A percentile compares a stretch with the other conserved stretches of the same genome.
phyloP scores from a whole-genome alignment of 2,797 vertebrate genomes.

The Phylloscopus collybita region DNA sequence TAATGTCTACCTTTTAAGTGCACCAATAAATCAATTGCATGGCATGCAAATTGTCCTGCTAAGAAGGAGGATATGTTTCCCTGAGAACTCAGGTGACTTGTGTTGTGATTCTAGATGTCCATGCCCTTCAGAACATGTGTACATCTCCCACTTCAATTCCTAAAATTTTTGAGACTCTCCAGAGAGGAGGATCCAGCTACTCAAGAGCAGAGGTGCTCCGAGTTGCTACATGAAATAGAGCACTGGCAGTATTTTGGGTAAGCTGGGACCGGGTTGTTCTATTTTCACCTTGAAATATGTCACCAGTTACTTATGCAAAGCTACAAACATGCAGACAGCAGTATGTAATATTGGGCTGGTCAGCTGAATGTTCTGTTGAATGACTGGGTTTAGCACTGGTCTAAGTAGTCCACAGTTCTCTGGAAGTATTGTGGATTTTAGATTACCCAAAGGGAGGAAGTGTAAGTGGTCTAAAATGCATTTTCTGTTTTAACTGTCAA shows the following conservation, averaged over 20 bases:
- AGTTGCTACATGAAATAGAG: constrained; percentile 46
- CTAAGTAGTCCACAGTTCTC: neutral
- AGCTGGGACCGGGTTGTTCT: neutral
- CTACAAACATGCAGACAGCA: neutral
- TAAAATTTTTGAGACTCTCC: constrained; percentile 58
- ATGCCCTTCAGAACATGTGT: constrained; percentile 69
- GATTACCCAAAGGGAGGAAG: neutral
- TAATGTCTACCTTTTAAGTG: constrained; percentile 33
- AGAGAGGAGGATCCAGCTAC: constrained; percentile 26
- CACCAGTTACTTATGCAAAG: neutral
- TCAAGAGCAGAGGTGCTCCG: constrained; percentile 18
- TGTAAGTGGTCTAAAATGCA: neutral
- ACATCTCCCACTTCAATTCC: constrained; percentile 64
- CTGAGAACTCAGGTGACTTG: constrained; percentile 9
- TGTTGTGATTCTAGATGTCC: constrained; percentile 66
- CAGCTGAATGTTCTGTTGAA: neutral
- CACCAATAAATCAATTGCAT: constrained; percentile 24
- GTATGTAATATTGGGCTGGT: neutral
- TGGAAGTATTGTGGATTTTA: neutral
- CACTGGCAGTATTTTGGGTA: constrained; percentile 56
- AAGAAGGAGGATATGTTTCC: neutral
- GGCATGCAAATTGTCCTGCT: neutral
- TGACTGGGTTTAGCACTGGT: neutral
- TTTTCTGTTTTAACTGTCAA: neutral
- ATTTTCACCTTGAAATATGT: neutral